Evolutionary conservation across 2,888 invertebrate species (phyloP).

Genomic region (Pharmacophagus antenor): DNA sequence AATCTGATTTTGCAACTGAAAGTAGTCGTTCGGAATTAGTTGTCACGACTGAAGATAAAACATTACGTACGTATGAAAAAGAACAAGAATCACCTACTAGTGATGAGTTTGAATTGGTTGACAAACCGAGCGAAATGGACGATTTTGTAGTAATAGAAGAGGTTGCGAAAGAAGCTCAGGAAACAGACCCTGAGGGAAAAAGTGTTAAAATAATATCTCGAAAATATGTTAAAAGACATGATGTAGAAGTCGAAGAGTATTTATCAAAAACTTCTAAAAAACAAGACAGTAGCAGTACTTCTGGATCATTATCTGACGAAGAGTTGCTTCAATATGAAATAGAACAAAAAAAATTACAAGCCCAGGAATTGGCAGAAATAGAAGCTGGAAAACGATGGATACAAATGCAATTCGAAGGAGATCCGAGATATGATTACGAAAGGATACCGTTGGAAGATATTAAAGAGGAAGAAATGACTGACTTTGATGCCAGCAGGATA

Average conservation of each 20-base stretch:
- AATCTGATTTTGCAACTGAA: constrained; percentile 70
- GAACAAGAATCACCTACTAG: constrained; percentile 88
- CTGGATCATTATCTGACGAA: constrained; percentile 81
- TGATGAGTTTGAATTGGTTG: constrained; percentile 93
- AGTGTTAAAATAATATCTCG: constrained; percentile 84
- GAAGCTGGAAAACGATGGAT: constrained; percentile 93
- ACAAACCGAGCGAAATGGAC: constrained; percentile 92
- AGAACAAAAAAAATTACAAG: constrained; percentile 81
- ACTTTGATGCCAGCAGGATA: constrained; percentile 89
- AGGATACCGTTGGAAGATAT: constrained; percentile 93
- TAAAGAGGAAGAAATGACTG: constrained; percentile 94
- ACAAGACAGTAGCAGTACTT: constrained; percentile 80
- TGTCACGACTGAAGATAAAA: constrained; percentile 82
- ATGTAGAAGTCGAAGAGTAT: constrained; percentile 86
- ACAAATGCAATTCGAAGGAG: constrained; percentile 92
- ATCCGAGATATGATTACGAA: constrained; percentile 89
- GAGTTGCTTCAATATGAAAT: constrained; percentile 84
- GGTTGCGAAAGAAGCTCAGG: constrained; percentile 92
- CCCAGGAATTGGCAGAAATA: constrained; percentile 76
- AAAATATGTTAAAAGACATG: constrained; percentile 81
- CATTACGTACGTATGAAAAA: constrained; percentile 74
- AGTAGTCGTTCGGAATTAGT: constrained; percentile 80
- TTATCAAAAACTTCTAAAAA: constrained; percentile 85
- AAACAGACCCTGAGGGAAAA: constrained; percentile 91
- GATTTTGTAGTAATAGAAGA: constrained; percentile 94